A percentile compares a stretch with the other conserved stretches of the same genome.
Conservation (phyloP, 1,140 invertebrate species). For the Maniola jurtina region DNA sequence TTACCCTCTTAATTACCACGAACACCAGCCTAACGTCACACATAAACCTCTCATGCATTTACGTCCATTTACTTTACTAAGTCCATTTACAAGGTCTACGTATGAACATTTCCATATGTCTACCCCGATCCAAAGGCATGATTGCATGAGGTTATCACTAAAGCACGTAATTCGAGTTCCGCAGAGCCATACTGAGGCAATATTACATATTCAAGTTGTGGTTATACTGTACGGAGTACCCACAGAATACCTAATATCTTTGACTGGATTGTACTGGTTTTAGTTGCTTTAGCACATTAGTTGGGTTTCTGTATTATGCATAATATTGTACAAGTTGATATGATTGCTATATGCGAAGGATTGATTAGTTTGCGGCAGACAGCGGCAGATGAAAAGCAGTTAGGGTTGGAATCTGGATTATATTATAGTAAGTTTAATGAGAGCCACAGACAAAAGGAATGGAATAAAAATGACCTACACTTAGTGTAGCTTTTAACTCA, state of each 20-base stretch:
- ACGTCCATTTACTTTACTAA: neutral
- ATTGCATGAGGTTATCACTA: conserved; percentile 8
- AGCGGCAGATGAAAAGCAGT: too few species aligned
- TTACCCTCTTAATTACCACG: too few species aligned
- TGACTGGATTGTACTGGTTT: neutral
- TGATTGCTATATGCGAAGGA: too few species aligned
- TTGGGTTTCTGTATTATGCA: conserved; percentile 8
- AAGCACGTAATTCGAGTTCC: conserved; percentile 9
- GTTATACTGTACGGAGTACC: neutral
- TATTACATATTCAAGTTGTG: conserved; percentile 10
- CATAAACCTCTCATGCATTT: neutral
- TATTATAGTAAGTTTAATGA: too few species aligned
- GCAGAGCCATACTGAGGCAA: neutral
- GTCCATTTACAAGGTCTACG: neutral
- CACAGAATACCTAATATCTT: conserved; percentile 1
- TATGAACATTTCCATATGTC: conserved; percentile 5
- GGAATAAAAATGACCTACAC: too few species aligned
- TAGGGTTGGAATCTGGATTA: too few species aligned
- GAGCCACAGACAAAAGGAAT: too few species aligned
- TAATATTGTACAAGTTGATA: too few species aligned
- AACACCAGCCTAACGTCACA: too few species aligned
- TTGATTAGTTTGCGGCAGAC: too few species aligned
- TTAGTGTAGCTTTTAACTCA: too few species aligned
- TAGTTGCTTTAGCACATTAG: neutral
- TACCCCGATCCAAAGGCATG: neutral